Percentiles rank a stretch among this genome's conserved stretches.
phyloP scores from a whole-genome alignment of 2,113 vertebrate genomes.

The Echinops telfairi region DNA sequence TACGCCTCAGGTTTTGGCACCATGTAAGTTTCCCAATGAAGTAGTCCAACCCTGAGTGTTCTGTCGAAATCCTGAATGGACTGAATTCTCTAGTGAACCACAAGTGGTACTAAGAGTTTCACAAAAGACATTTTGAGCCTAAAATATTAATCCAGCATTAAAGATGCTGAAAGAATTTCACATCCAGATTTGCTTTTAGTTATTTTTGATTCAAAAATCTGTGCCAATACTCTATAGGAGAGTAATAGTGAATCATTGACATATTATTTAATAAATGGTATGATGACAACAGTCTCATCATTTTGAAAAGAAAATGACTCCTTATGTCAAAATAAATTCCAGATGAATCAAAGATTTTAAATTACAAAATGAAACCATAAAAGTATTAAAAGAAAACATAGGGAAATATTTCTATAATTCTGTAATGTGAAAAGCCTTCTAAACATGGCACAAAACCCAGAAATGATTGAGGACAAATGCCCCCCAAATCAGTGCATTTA shows the following conservation, averaged over 20 bases:
- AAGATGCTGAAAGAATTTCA: neutral
- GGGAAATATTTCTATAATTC: slow-evolving; percentile 73
- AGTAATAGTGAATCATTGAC: slow-evolving; percentile 61
- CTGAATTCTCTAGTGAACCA: neutral
- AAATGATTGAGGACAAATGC: slow-evolving; percentile 45
- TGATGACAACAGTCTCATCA: slow-evolving; percentile 63
- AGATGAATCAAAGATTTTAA: slow-evolving; percentile 75
- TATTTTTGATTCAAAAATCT: slow-evolving; percentile 54
- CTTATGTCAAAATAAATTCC: slow-evolving; percentile 71
- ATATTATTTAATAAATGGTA: slow-evolving; percentile 63
- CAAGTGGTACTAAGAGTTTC: neutral
- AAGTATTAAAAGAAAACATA: slow-evolving; percentile 68
- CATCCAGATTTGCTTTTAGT: neutral
- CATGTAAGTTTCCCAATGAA: neutral
- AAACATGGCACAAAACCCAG: slow-evolving; percentile 56
- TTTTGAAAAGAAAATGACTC: slow-evolving; percentile 73
- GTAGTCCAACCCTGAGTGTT: neutral
- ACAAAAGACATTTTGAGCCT: neutral
- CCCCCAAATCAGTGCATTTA: neutral
- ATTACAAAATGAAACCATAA: slow-evolving; percentile 72
- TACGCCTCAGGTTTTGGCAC: no score
- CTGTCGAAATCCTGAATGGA: neutral
- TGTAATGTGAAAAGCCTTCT: slow-evolving; percentile 67
- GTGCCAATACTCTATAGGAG: slow-evolving; percentile 6
- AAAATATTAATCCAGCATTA: neutral